Percentiles rank a stretch among this genome's conserved stretches.
Conservation (phyloP, 2,888 invertebrate species). For the Zonitis immaculata region DNA sequence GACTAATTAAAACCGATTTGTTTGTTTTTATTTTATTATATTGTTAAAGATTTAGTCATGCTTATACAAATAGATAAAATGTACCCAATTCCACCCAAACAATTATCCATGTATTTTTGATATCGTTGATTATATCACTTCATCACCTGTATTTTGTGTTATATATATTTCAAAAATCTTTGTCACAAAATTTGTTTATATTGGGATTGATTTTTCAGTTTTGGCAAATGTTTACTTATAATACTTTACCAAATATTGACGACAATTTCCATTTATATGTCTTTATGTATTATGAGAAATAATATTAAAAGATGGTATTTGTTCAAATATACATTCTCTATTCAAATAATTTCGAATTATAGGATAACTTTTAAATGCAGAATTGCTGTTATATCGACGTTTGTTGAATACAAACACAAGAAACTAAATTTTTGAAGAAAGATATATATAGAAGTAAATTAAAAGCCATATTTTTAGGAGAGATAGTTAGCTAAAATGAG, state of each 20-base stretch:
- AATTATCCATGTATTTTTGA: too few species aligned
- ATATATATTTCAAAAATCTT: conserved; percentile 20
- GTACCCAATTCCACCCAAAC: neutral
- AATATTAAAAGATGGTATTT: conserved; percentile 9
- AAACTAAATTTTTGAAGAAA: neutral
- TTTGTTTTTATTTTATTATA: neutral
- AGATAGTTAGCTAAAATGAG: too few species aligned
- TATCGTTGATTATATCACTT: neutral
- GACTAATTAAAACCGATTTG: neutral
- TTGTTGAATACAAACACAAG: neutral
- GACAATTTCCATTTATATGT: conserved; percentile 19
- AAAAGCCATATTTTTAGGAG: too few species aligned
- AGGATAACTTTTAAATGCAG: conserved; percentile 3
- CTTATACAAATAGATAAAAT: neutral
- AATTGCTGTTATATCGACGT: neutral
- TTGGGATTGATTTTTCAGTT: conserved; percentile 19
- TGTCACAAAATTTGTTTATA: conserved; percentile 18
- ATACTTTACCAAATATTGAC: conserved; percentile 21
- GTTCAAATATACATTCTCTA: conserved; percentile 5
- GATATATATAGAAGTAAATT: neutral
- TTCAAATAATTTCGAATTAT: conserved; percentile 4
- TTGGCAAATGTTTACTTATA: conserved; percentile 21
- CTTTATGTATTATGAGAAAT: conserved; percentile 17
- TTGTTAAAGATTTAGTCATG: neutral
- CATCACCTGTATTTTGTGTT: neutral